Evolutionary conservation across 2,797 vertebrate species (phyloP).

Genomic region (Cetoscarus ocellatus): DNA sequence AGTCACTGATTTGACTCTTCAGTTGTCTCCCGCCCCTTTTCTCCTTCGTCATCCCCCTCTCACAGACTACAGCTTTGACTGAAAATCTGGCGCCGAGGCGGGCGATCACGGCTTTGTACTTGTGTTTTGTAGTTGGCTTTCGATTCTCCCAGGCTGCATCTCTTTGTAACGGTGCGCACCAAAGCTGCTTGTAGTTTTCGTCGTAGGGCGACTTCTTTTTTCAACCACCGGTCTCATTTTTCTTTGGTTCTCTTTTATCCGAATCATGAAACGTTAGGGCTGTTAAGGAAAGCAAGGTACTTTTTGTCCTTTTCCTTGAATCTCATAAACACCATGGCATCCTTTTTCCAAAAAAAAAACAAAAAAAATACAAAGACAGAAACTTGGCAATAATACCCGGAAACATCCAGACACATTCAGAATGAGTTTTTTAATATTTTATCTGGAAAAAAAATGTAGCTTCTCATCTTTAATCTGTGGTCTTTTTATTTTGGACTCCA

Average conservation of each 20-base stretch:
- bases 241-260: neutral
- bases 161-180: slow-evolving; percentile 72
- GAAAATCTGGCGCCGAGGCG: slow-evolving; percentile 22
- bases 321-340: slow-evolving; percentile 39
- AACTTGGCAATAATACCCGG: slow-evolving; percentile 81
- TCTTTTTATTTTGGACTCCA: slow-evolving; percentile 18
- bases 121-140: slow-evolving; percentile 51
- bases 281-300: slow-evolving; percentile 67
- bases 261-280: slow-evolving; percentile 65
- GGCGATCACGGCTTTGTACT: slow-evolving; percentile 47
- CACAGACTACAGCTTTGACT: slow-evolving; percentile 29
- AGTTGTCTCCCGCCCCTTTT: slow-evolving; percentile 12
- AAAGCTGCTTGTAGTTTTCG: slow-evolving; percentile 77
- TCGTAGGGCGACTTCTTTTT: slow-evolving; percentile 31
- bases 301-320: slow-evolving; percentile 63
- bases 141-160: slow-evolving; percentile 62
- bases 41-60: slow-evolving; percentile 3
- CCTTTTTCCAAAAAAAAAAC: slow-evolving; percentile 15
- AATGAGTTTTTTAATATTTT: slow-evolving; percentile 51
- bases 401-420: slow-evolving; percentile 57
- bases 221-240: slow-evolving; percentile 10
- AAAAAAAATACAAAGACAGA: neutral
- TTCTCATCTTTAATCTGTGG: slow-evolving; percentile 45
- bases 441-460: slow-evolving; percentile 70
- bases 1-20: slow-evolving; percentile 50